Percentiles rank a stretch among this genome's conserved stretches.
phyloP scores from a whole-genome alignment of 2,888 invertebrate species.

The Platypus cylindrus region DNA sequence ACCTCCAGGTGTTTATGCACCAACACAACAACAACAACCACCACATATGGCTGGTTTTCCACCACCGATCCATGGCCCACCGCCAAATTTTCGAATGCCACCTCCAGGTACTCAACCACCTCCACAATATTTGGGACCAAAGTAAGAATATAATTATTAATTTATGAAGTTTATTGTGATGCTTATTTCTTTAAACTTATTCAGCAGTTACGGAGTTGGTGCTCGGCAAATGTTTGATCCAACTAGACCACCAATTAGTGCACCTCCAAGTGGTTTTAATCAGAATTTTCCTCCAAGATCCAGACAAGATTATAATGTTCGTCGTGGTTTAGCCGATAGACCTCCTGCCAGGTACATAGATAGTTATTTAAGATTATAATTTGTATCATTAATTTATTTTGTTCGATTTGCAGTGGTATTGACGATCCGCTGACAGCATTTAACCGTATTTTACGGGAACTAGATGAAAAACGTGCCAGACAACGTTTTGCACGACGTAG shows the following conservation, averaged over 20 bases:
- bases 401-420: conserved; percentile 46
- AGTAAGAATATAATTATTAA: conserved; percentile 21
- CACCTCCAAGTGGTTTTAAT: conserved; percentile 27
- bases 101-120: conserved; percentile 30
- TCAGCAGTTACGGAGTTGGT: conserved; percentile 27
- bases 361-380: too few species aligned
- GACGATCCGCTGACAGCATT: conserved; percentile 82
- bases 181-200: conserved; percentile 9
- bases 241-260: conserved; percentile 28
- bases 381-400: too few species aligned
- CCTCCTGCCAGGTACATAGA: conserved; percentile 39
- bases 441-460: conserved; percentile 74
- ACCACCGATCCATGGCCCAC: conserved; percentile 28
- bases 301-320: conserved; percentile 15
- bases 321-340: conserved; percentile 33
- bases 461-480: conserved; percentile 54
- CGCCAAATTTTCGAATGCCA: conserved; percentile 32
- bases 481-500: conserved; percentile 36
- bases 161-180: too few species aligned
- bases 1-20: conserved; percentile 19
- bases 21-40: conserved; percentile 21
- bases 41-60: conserved; percentile 24
- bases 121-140: conserved; percentile 29
- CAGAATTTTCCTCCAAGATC: conserved; percentile 20
- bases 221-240: conserved; percentile 31